A percentile compares a stretch with the other conserved stretches of the same genome.
phyloP scores from a whole-genome alignment of 2,113 vertebrate genomes.

The Brachyistius frenatus region DNA sequence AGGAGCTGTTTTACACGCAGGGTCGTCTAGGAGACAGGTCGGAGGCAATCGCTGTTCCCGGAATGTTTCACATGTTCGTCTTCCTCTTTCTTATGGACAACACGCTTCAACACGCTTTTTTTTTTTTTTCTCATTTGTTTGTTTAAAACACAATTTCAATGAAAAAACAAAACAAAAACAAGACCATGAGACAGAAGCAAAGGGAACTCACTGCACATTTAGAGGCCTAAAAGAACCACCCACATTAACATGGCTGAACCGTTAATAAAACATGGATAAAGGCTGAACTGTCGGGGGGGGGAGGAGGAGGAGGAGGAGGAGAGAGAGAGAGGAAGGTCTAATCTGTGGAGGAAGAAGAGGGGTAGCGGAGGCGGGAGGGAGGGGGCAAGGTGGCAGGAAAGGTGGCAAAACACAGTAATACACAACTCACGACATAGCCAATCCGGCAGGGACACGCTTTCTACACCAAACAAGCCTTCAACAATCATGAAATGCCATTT shows the following conservation, averaged over 20 bases:
- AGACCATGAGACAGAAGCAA: slow-evolving; percentile 72
- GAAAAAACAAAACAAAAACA: slow-evolving; percentile 47
- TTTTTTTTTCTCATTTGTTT: slow-evolving; percentile 41
- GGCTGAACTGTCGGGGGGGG: slow-evolving; percentile 61
- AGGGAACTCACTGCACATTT: slow-evolving; percentile 85
- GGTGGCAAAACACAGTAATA: slow-evolving; percentile 72
- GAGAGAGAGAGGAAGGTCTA: slow-evolving; percentile 50
- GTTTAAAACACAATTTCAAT: slow-evolving; percentile 78
- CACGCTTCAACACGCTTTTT: slow-evolving; percentile 77
- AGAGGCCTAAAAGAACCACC: slow-evolving; percentile 82
- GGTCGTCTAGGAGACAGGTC: slow-evolving; percentile 78
- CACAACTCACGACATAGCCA: slow-evolving; percentile 82
- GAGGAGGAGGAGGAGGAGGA: slow-evolving; percentile 35
- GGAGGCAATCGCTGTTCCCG: slow-evolving; percentile 80
- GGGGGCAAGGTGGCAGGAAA: neutral
- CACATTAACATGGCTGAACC: slow-evolving; percentile 79
- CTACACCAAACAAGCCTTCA: slow-evolving; percentile 85
- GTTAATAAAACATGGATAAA: slow-evolving; percentile 81
- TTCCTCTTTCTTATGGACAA: slow-evolving; percentile 86
- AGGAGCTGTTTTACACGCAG: slow-evolving; percentile 80
- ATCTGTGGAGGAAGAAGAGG: slow-evolving; percentile 50
- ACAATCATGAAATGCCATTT: slow-evolving; percentile 86
- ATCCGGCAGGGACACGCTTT: slow-evolving; percentile 82
- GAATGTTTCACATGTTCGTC: slow-evolving; percentile 85
- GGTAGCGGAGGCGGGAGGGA: neutral